phyloP scores from a whole-genome alignment of 2,888 invertebrate genomes.

The Volucella inflata region DNA sequence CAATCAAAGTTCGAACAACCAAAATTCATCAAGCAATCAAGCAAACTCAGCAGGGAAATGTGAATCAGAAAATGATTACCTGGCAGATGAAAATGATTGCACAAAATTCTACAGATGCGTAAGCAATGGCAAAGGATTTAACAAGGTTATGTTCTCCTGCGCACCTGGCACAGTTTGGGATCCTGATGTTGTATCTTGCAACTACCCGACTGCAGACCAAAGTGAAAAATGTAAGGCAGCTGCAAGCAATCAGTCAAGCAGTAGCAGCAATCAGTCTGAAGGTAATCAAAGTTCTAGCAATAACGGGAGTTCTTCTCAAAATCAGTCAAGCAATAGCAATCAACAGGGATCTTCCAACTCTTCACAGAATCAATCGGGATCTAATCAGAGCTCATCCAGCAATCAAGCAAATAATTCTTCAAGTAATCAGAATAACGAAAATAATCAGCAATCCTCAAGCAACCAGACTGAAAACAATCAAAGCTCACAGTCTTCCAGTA shows the following conservation, averaged over 20 bases:
- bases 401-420: conserved; percentile 42
- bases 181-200: conserved; percentile 81
- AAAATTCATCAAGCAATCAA: conserved; percentile 59
- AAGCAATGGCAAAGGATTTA: conserved; percentile 86
- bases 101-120: conserved; percentile 89
- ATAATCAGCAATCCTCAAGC: conserved; percentile 4
- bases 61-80: conserved; percentile 82
- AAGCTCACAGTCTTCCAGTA: conserved; percentile 1
- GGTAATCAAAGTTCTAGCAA: conserved; percentile 1
- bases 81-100: conserved; percentile 85
- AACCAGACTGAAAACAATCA: conserved; percentile 13
- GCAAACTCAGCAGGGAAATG: conserved; percentile 81
- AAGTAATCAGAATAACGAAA: not conserved
- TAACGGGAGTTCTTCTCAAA: not conserved
- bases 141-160: conserved; percentile 87
- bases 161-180: conserved; percentile 89
- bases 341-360: conserved; percentile 30
- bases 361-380: conserved; percentile 44
- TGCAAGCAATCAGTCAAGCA: conserved; percentile 7
- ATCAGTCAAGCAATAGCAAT: conserved; percentile 22
- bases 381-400: conserved; percentile 59
- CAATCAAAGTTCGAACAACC: conserved; percentile 70
- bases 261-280: conserved; percentile 18
- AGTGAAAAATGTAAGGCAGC: conserved; percentile 78
- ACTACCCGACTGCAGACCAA: conserved; percentile 81